These are phyloP conservation scores for Spilosoma lubricipeda DNA, from an alignment of 2,888 invertebrate genomes.

Conservation along the genomic window DNA sequence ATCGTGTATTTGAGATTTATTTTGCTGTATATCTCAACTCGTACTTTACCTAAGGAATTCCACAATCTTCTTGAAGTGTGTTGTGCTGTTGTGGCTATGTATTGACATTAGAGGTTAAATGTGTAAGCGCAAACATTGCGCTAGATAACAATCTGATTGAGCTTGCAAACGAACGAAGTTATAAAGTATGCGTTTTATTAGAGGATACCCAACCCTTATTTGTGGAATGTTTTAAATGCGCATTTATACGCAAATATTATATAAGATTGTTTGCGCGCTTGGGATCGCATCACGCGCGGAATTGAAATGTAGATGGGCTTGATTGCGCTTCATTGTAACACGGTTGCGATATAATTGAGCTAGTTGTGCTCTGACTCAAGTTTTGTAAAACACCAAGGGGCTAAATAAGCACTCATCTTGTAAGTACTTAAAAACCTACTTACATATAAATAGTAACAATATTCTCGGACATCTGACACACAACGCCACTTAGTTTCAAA, in stretches of 20 bases:
- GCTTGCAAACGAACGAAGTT: slow-evolving; percentile 49
- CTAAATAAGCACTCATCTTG: background rate
- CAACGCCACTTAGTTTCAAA: no score
- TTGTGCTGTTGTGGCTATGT: slow-evolving; percentile 28
- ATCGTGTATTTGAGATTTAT: background rate
- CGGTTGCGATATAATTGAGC: slow-evolving; percentile 17
- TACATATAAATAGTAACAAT: background rate
- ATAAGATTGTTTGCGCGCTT: slow-evolving; percentile 68
- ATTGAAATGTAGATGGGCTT: slow-evolving; percentile 62
- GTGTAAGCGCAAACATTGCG: slow-evolving; percentile 15
- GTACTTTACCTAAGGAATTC: background rate
- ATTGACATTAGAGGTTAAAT: slow-evolving; percentile 22
- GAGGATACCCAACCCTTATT: slow-evolving; percentile 66
- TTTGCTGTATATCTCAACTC: background rate
- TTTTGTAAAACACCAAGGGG: background rate
- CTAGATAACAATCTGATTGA: slow-evolving; percentile 54
- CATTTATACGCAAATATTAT: slow-evolving; percentile 71
- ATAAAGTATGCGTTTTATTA: slow-evolving; percentile 62
- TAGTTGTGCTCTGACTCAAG: slow-evolving; percentile 17
- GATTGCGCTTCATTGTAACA: slow-evolving; percentile 52
- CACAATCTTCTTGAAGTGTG: background rate
- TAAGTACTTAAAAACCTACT: background rate
- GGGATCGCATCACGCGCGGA: slow-evolving; percentile 59
- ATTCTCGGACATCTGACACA: no score
- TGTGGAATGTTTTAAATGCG: slow-evolving; percentile 72